phyloP scores from a whole-genome alignment of 2,888 invertebrate genomes.

The Patella depressa region DNA sequence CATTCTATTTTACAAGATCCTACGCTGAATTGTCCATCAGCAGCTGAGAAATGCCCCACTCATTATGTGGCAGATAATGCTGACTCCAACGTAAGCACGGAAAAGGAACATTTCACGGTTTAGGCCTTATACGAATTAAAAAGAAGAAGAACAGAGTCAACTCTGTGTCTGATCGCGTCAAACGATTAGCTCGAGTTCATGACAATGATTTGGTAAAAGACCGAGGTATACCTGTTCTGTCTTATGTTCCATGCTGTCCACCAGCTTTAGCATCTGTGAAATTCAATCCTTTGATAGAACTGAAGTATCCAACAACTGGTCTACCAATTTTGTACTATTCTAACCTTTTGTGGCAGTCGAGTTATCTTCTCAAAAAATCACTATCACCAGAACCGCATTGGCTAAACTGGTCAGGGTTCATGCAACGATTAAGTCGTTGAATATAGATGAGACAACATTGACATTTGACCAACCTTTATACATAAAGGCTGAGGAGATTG shows the following conservation, averaged over 20 bases:
- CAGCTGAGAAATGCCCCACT: background rate
- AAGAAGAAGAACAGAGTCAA: too few relatives aligned
- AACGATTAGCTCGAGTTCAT: background rate
- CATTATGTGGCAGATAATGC: slow-evolving; percentile 5
- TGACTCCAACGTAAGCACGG: background rate
- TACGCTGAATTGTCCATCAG: background rate
- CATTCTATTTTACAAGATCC: background rate
- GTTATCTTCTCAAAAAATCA: background rate
- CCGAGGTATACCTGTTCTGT: background rate
- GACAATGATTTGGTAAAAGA: background rate
- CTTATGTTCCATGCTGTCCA: background rate
- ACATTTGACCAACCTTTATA: background rate
- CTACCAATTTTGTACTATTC: background rate
- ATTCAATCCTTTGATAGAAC: background rate
- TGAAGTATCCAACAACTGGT: slow-evolving; percentile 1
- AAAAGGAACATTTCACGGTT: background rate
- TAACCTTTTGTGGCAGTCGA: background rate
- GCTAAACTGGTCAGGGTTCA: slow-evolving; percentile 7
- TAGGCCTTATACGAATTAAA: too few relatives aligned
- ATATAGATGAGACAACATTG: background rate
- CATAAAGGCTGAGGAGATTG: background rate
- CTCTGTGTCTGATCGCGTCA: background rate
- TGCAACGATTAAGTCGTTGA: background rate
- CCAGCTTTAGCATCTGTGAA: background rate
- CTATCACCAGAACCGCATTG: background rate